These are phyloP conservation scores for Hirtodrosophila histrioides DNA, from an alignment of 2,888 invertebrate species.

Conservation along the genomic window DNA sequence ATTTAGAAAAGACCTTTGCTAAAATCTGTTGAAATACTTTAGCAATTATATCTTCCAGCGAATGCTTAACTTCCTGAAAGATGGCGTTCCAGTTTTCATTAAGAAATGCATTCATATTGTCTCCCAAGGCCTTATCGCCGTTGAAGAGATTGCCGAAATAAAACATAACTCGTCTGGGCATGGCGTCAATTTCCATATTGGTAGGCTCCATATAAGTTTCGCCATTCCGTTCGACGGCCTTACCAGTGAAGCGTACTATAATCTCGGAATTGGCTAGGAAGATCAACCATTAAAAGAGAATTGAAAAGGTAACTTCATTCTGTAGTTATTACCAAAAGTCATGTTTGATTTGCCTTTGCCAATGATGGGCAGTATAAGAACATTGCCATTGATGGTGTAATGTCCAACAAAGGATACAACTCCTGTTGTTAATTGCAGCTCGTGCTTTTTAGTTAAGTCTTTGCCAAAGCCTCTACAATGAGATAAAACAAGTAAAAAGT, in stretches of 20 bases:
- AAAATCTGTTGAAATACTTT: too few species aligned
- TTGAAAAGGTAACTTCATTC: too few species aligned
- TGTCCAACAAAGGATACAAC: slow-evolving; percentile 55
- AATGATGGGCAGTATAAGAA: slow-evolving; percentile 82
- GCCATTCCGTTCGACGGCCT: too few species aligned
- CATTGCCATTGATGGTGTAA: slow-evolving; percentile 82
- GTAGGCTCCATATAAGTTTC: too few species aligned
- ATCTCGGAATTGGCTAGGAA: too few species aligned
- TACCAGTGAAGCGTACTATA: too few species aligned
- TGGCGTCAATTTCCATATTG: too few species aligned
- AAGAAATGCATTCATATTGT: slow-evolving; percentile 83
- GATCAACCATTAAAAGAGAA: too few species aligned
- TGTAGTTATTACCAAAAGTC: slow-evolving; percentile 52
- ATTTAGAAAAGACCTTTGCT: slow-evolving; percentile 1
- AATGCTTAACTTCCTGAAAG: too few species aligned
- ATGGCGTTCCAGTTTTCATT: slow-evolving; percentile 84
- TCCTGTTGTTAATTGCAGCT: slow-evolving; percentile 26
- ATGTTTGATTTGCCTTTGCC: slow-evolving; percentile 79
- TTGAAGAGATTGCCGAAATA: slow-evolving; percentile 73
- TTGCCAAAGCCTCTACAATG: slow-evolving; percentile 69
- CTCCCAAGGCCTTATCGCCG: slow-evolving; percentile 83
- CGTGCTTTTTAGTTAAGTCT: slow-evolving; percentile 61
- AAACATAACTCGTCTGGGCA: too few species aligned
- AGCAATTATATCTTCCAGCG: too few species aligned
- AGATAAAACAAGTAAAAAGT: too few species aligned